Percentiles rank a stretch among this genome's conserved stretches.
Evolutionary conservation across 37 sponge, comb jelly and placozoan genomes (phyloP).

Genomic region (Amphimedon queenslandica): DNA sequence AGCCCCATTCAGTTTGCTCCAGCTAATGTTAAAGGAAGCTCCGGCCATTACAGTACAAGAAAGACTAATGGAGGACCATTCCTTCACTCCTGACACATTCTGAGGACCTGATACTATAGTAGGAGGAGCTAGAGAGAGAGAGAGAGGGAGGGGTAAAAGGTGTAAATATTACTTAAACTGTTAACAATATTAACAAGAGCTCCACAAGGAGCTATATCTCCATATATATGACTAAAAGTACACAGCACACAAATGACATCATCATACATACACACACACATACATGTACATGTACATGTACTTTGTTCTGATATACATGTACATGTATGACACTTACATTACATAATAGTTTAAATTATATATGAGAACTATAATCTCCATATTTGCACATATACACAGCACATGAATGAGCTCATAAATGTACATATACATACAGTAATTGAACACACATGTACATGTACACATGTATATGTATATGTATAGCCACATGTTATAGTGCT

Average conservation of each 20-base stretch:
- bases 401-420: not conserved
- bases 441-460: conserved; percentile 9
- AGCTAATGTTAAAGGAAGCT: not conserved
- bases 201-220: not conserved
- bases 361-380: too few species aligned
- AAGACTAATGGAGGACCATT: too few species aligned
- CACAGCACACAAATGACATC: not conserved
- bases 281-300: too few species aligned
- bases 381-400: too few species aligned
- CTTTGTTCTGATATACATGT: too few species aligned
- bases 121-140: too few species aligned
- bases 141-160: too few species aligned
- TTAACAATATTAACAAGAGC: not conserved
- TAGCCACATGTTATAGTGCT: too few species aligned
- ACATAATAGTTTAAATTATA: too few species aligned
- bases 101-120: too few species aligned
- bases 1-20: not conserved
- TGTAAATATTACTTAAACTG: not conserved
- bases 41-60: not conserved
- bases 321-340: too few species aligned
- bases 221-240: not conserved
- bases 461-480: not conserved
- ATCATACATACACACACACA: conserved; percentile 36
- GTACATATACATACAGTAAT: conserved; percentile 20
- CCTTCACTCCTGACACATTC: too few species aligned